Percentiles rank a stretch among this genome's conserved stretches.
phyloP scores from a whole-genome alignment of 2,888 invertebrate species.

The Parelbella ahira region DNA sequence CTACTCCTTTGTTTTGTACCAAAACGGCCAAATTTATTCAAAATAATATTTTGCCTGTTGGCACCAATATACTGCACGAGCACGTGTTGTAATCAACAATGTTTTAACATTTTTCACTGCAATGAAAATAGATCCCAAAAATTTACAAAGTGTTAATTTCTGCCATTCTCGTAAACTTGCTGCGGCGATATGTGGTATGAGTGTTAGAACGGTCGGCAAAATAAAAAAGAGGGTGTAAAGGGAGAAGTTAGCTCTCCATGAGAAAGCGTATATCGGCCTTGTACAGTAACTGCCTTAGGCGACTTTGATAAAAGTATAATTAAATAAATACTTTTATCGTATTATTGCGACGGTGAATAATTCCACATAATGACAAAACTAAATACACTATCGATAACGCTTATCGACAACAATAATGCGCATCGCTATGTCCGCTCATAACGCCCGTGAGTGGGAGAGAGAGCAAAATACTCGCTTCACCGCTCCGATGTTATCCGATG shows the following conservation, averaged over 20 bases:
- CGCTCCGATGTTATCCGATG: no score
- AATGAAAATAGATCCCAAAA: not conserved
- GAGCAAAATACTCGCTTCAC: no score
- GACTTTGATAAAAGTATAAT: not conserved
- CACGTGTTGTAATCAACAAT: not conserved
- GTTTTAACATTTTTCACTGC: not conserved
- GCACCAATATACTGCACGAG: conserved; percentile 1
- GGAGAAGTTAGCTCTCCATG: no score
- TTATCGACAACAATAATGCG: no score
- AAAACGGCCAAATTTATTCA: conserved; percentile 2
- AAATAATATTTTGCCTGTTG: not conserved
- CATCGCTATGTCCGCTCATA: no score
- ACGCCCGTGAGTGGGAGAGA: no score
- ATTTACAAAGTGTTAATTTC: not conserved
- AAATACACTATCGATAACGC: no score
- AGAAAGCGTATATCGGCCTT: not conserved
- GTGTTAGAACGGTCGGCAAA: no score
- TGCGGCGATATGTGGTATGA: no score
- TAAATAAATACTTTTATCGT: not conserved
- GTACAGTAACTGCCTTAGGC: conserved; percentile 1
- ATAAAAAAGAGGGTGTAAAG: no score
- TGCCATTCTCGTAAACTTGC: no score
- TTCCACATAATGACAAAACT: no score
- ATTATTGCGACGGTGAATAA: not conserved
- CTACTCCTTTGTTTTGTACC: conserved; percentile 4